Conservation (phyloP, 1,140 invertebrate genomes). For the Pogonomyrmex barbatus region DNA sequence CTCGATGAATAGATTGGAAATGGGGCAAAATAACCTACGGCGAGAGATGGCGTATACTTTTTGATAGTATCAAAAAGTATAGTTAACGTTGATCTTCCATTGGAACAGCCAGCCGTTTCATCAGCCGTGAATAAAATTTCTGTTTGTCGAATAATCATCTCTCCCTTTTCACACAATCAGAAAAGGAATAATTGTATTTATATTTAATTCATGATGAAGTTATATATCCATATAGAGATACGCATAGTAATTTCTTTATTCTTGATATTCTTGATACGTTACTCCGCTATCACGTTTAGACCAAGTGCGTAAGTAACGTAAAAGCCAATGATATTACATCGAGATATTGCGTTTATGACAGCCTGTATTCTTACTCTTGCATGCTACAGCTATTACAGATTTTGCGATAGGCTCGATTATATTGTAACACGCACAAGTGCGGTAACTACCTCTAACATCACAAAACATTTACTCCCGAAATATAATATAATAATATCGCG, state of each 20-base stretch:
- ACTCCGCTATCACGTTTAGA: background rate
- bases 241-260: background rate
- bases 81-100: constrained; percentile 49
- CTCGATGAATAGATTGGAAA: constrained; percentile 68
- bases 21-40: constrained; percentile 65
- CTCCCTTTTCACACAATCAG: background rate
- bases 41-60: constrained; percentile 33
- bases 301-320: background rate
- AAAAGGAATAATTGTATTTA: background rate
- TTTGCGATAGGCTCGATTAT: constrained; percentile 17
- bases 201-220: background rate
- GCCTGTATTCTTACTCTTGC: background rate
- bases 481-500: constrained; percentile 63
- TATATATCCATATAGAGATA: background rate
- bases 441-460: constrained; percentile 26
- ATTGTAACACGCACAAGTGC: constrained; percentile 5
- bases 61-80: constrained; percentile 34
- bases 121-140: background rate
- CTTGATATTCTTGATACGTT: background rate
- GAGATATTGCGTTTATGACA: background rate
- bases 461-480: constrained; percentile 50
- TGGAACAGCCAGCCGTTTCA: background rate
- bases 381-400: background rate
- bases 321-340: background rate
- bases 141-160: background rate